phyloP scores from a whole-genome alignment of 2,797 vertebrate species.

The Stomatorhinus walkeri region DNA sequence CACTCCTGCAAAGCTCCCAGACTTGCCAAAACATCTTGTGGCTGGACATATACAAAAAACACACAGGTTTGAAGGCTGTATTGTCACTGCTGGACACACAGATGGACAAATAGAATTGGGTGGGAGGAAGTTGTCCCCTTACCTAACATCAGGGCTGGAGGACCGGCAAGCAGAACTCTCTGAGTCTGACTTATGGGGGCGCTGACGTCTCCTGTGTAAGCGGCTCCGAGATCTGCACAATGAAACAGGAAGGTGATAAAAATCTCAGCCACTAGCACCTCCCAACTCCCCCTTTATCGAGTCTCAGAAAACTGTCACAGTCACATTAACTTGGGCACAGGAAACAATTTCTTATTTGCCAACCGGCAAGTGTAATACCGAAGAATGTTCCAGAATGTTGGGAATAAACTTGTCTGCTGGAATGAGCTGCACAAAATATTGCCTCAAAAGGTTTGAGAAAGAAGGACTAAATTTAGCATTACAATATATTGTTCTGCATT shows the following conservation, averaged over 20 bases:
- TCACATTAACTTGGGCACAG: neutral
- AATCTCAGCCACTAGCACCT: neutral
- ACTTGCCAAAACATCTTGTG: neutral
- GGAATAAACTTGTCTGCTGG: neutral
- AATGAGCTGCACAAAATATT: neutral
- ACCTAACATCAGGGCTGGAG: conserved; percentile 75
- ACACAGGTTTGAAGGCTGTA: conserved; percentile 29
- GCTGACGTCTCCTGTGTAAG: conserved; percentile 55
- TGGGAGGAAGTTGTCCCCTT: conserved; percentile 15
- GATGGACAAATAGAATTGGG: conserved; percentile 28
- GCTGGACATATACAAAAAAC: neutral
- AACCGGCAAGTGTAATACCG: neutral
- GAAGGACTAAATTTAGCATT: neutral
- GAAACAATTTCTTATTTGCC: neutral
- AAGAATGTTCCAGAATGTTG: neutral
- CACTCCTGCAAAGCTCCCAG: neutral
- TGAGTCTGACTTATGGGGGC: conserved; percentile 63
- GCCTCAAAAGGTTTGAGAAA: neutral
- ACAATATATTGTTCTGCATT: neutral
- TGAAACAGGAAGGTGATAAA: neutral
- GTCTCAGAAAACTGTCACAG: neutral
- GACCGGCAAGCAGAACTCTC: conserved; percentile 68
- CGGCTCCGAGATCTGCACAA: conserved; percentile 68
- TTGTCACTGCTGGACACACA: conserved; percentile 51
- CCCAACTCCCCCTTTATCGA: neutral